Percentiles rank a stretch among this genome's conserved stretches.
These are phyloP conservation scores for Sipunculus nudus DNA, from an alignment of 2,888 invertebrate species.

Conservation along the genomic window DNA sequence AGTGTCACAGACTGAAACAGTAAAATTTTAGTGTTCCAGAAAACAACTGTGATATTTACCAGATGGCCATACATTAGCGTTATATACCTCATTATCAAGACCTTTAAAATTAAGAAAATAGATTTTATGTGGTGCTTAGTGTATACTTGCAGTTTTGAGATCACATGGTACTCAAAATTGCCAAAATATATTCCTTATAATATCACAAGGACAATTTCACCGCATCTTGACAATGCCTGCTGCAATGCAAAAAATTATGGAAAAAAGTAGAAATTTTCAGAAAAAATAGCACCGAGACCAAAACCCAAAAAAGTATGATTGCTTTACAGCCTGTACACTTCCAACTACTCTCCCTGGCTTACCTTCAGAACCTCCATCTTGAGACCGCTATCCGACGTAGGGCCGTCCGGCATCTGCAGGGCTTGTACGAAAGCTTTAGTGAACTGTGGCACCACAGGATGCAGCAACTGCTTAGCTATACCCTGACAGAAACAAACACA, in stretches of 20 bases:
- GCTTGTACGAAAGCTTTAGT: conserved; percentile 73
- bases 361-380: conserved; percentile 74
- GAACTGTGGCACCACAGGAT: conserved; percentile 76
- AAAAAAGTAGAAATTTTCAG: not conserved
- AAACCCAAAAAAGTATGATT: too few species aligned
- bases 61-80: too few species aligned
- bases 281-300: too few species aligned
- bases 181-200: too few species aligned
- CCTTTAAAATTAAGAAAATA: too few species aligned
- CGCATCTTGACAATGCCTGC: too few species aligned
- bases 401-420: conserved; percentile 71
- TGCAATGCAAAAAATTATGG: not conserved
- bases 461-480: conserved; percentile 71
- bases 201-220: too few species aligned
- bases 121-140: too few species aligned
- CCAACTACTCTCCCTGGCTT: conserved; percentile 1
- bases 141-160: too few species aligned
- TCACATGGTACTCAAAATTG: too few species aligned
- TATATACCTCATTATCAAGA: too few species aligned
- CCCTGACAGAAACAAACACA: conserved; percentile 55
- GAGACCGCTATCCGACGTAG: conserved; percentile 72
- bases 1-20: conserved; percentile 70
- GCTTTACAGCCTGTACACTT: too few species aligned
- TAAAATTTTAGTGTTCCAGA: conserved; percentile 15
- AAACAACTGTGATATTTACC: not conserved